Evolutionary conservation across 2,888 invertebrate genomes (phyloP).

Genomic region (Drosophila sordidula): DNA sequence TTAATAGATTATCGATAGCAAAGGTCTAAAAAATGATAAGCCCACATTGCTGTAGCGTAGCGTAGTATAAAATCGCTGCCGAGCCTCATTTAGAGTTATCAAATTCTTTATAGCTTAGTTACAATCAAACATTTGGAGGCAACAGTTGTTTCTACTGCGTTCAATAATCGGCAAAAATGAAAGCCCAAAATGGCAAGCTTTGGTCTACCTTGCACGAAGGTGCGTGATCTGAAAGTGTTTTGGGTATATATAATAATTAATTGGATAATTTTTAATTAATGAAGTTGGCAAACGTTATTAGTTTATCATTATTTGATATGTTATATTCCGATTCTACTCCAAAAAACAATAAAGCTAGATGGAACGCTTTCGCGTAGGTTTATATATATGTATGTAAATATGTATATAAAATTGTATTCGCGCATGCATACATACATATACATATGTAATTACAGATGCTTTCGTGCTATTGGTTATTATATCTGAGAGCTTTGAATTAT

Average conservation of each 20-base stretch:
- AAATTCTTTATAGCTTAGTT: constrained; percentile 52
- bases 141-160: constrained; percentile 10
- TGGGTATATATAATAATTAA: too few species aligned
- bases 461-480: background rate
- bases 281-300: background rate
- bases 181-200: constrained; percentile 59
- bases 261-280: background rate
- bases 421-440: background rate
- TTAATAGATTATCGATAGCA: background rate
- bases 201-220: constrained; percentile 68
- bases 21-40: constrained; percentile 9
- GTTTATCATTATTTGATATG: background rate
- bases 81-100: constrained; percentile 5
- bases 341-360: background rate
- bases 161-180: constrained; percentile 45
- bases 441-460: background rate
- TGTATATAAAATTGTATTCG: too few species aligned
- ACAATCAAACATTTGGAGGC: constrained; percentile 21
- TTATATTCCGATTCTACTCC: background rate
- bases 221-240: constrained; percentile 23
- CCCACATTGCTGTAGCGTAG: background rate
- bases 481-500: background rate
- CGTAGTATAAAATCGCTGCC: background rate
- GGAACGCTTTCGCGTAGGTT: background rate
- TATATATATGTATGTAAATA: too few species aligned